Percentiles rank a stretch among this genome's conserved stretches.
Conservation (phyloP, 2,113 vertebrate species). For the Pachypanchax playfairii region DNA sequence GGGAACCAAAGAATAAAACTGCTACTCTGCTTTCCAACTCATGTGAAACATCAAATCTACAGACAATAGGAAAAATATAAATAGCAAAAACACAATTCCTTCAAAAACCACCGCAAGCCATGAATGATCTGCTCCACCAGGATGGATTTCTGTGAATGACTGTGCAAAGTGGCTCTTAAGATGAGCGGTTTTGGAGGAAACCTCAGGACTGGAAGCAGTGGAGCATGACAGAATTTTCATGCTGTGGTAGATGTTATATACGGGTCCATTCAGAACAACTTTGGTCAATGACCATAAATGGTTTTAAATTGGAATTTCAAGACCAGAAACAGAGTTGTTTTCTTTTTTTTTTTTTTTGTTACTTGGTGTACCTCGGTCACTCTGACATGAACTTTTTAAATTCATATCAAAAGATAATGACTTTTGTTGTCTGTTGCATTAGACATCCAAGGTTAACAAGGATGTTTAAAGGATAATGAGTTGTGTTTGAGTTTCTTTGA, state of each 20-base stretch:
- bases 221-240: constrained; percentile 48
- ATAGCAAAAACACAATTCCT: constrained; percentile 20
- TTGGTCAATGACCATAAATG: constrained; percentile 22
- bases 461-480: no score
- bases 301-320: constrained; percentile 29
- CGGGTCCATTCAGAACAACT: constrained; percentile 11
- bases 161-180: constrained; percentile 41
- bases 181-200: constrained; percentile 55
- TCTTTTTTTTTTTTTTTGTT: not conserved
- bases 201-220: constrained; percentile 56
- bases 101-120: constrained; percentile 30
- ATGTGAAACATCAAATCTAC: not conserved
- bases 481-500: no score
- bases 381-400: not conserved
- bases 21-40: not conserved
- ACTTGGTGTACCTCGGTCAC: not conserved
- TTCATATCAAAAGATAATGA: not conserved
- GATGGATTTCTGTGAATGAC: constrained; percentile 48
- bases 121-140: constrained; percentile 25
- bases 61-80: constrained; percentile 2
- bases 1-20: not conserved
- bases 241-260: constrained; percentile 34
- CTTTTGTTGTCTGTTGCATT: not conserved
- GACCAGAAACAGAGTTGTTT: not conserved
- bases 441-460: no score